A percentile compares a stretch with the other conserved stretches of the same genome.
These are phyloP conservation scores for Machimus atricapillus DNA, from an alignment of 2,888 invertebrate genomes.

Conservation along the genomic window DNA sequence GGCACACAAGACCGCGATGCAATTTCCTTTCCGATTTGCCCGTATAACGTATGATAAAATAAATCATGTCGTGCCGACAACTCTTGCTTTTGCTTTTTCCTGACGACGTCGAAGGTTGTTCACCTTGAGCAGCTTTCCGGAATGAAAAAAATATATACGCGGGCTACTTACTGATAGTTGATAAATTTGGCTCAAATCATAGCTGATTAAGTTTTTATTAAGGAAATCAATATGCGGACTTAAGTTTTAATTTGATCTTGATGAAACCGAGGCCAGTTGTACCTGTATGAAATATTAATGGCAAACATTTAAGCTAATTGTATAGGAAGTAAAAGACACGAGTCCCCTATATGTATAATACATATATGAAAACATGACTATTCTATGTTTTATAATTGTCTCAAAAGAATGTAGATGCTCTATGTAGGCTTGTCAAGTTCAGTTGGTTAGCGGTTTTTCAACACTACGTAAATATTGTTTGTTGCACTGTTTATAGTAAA, in stretches of 20 bases:
- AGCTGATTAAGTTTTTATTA: neutral
- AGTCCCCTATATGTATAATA: no score
- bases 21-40: conserved; percentile 20
- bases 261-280: neutral
- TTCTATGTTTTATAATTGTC: no score
- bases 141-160: neutral
- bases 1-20: neutral
- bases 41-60: conserved; percentile 1
- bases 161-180: neutral
- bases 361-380: no score
- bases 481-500: no score
- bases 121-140: neutral
- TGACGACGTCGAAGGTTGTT: neutral
- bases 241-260: neutral
- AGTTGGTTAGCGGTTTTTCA: no score
- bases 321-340: no score
- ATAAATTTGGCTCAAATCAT: neutral
- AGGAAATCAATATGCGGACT: neutral
- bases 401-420: no score
- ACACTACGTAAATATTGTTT: no score
- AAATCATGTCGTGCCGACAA: conserved; percentile 10
- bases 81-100: conserved; percentile 9
- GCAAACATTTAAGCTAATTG: neutral
- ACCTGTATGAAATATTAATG: neutral
- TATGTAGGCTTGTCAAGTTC: no score